A percentile compares a stretch with the other conserved stretches of the same genome.
phyloP scores from a whole-genome alignment of 2,888 invertebrate species.

The Caenorhabditis plicata region DNA sequence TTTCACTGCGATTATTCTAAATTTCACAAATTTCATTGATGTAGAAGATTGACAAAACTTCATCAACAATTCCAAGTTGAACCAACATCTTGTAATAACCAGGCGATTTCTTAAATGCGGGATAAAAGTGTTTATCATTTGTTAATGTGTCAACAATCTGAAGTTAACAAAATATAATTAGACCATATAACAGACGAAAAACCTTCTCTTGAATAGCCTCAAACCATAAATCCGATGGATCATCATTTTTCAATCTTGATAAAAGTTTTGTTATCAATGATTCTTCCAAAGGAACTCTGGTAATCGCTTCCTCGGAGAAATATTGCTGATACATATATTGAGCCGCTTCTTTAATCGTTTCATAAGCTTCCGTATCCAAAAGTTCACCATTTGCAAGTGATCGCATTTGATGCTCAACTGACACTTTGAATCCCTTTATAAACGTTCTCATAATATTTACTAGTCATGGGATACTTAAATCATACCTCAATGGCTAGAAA shows the following conservation, averaged over 20 bases:
- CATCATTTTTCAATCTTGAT: conserved; percentile 73
- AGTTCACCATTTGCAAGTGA: conserved; percentile 58
- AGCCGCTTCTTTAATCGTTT: conserved; percentile 74
- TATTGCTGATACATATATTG: conserved; percentile 78
- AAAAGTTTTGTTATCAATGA: conserved; percentile 72
- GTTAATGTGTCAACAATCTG: conserved; percentile 67
- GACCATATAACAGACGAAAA: too few species aligned
- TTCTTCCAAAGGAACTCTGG: conserved; percentile 74
- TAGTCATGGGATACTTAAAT: neutral
- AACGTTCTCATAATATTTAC: neutral
- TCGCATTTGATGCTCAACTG: conserved; percentile 75
- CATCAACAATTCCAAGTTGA: conserved; percentile 74
- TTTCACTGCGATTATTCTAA: conserved; percentile 13
- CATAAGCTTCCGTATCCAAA: conserved; percentile 63
- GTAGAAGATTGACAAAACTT: conserved; percentile 10
- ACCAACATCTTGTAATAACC: conserved; percentile 76
- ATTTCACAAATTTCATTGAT: conserved; percentile 2
- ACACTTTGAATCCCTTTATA: conserved; percentile 68
- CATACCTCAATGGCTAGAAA: conserved; percentile 78
- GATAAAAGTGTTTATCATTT: conserved; percentile 73
- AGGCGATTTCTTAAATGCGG: conserved; percentile 74
- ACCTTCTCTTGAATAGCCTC: conserved; percentile 76
- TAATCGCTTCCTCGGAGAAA: conserved; percentile 76
- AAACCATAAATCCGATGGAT: conserved; percentile 77
- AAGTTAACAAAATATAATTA: neutral